phyloP scores from a whole-genome alignment of 2,888 invertebrate species.

The Drosophila recens region DNA sequence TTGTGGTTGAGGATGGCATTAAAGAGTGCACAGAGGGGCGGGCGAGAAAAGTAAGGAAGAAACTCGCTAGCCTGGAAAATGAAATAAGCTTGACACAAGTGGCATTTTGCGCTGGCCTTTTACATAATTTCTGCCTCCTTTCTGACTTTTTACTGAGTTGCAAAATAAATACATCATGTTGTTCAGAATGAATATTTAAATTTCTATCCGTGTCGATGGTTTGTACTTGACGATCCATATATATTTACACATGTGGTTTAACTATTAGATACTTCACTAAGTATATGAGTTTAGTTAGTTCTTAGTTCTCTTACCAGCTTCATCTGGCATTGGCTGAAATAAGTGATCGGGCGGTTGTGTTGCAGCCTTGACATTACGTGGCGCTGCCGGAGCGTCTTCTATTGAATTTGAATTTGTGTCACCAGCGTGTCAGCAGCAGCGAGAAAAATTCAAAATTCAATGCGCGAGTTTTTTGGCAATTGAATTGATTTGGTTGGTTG shows the following conservation, averaged over 20 bases:
- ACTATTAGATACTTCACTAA: constrained; percentile 43
- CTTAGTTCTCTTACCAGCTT: constrained; percentile 88
- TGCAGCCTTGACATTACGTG: constrained; percentile 86
- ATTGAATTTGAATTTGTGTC: constrained; percentile 82
- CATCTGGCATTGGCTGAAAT: constrained; percentile 89
- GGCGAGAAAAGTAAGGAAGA: neutral
- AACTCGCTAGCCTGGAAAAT: constrained; percentile 30
- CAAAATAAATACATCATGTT: constrained; percentile 15
- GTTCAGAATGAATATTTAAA: neutral
- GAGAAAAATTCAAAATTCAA: constrained; percentile 80
- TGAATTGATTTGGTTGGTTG: constrained; percentile 18
- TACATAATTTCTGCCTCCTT: constrained; percentile 5
- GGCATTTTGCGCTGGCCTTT: constrained; percentile 19
- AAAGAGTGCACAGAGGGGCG: neutral
- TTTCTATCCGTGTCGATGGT: constrained; percentile 5
- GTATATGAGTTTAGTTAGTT: constrained; percentile 18
- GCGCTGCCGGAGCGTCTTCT: constrained; percentile 85
- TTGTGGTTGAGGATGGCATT: neutral
- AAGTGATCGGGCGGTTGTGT: constrained; percentile 89
- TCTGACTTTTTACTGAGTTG: constrained; percentile 10
- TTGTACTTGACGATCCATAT: constrained; percentile 15
- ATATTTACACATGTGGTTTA: constrained; percentile 11
- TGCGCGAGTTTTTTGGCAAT: constrained; percentile 62
- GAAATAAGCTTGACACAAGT: constrained; percentile 23
- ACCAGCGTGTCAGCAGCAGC: constrained; percentile 60